Base-by-base conservation (phyloP, 2,797 vertebrate species). In the Rhinoraja longicauda region DNA sequence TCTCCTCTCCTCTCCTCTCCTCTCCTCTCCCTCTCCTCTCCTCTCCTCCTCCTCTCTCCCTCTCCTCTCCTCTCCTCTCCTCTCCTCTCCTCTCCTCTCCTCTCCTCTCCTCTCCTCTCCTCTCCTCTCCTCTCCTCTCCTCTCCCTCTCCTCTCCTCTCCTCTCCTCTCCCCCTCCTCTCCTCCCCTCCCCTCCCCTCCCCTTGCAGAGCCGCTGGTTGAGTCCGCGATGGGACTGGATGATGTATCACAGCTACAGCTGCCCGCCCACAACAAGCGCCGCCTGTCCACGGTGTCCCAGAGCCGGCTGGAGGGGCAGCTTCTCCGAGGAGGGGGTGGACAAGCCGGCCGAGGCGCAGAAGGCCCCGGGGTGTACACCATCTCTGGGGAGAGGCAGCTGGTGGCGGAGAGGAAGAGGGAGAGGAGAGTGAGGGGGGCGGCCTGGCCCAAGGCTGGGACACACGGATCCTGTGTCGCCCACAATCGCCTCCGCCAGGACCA, bases 301-400 rank as follows among this genome's bases (percentile, higher is more conserved):
- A 95, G 96, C 95, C 96, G 96, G 93, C 95, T 96, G 0, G 98
- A 98, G 93, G 93, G 95, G 96, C 93, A 97, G 97, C 94, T 96
- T 97, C 93, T 97, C 97, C 0, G 96, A 96, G 82, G 98, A 98
- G 94, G 96, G 96, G 19, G 94, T 94, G 26, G 94, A 94, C 0
- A 93, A 93, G 97, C 92, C 36, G 24, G 93, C 95, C 0, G 96
- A 96, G 93, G 96, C 94, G 78, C 96, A 94, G 90, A 98, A 96
- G 45, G 96, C 98, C 0, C 96, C n/a, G n/a, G 96, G 0, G 98
- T 99, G 64, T 99, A 99, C 95, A 99, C 98, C 4, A 99, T 99
- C 95, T 98, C 97, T 0, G 96, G 96, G 0, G 98, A 99, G 95
- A 96, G 96, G 10, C 97, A 97, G 0, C 98, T 99, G 97, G 95